Percentiles rank a stretch among this genome's conserved stretches.
Evolutionary conservation across 2,797 vertebrate species (phyloP).

Genomic region (Malacoraja senta): DNA sequence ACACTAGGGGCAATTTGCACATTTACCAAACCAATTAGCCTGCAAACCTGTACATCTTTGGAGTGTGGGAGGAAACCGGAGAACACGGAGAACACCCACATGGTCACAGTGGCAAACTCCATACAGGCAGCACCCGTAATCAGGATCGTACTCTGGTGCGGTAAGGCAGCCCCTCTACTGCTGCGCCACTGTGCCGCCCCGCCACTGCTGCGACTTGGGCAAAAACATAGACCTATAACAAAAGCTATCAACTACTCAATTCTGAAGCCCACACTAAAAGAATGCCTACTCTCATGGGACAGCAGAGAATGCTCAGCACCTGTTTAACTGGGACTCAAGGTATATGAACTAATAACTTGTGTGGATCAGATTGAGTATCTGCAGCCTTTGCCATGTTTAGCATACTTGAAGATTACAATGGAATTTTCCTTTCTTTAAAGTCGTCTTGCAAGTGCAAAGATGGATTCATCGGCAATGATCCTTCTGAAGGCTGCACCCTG

Average conservation of each 20-base stretch:
- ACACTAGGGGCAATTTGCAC: no score
- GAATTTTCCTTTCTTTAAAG: constrained; percentile 47
- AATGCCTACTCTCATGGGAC: neutral
- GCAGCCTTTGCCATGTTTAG: neutral
- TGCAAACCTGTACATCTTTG: no score
- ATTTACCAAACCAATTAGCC: no score
- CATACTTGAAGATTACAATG: neutral
- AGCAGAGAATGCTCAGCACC: neutral
- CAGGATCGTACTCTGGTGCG: no score
- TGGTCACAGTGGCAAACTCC: no score
- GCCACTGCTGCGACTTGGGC: neutral
- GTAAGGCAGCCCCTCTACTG: no score
- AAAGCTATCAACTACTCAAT: neutral
- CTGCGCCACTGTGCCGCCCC: no score
- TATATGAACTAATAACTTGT: neutral
- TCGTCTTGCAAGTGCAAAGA: constrained; percentile 68
- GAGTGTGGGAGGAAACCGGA: no score
- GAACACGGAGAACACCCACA: no score
- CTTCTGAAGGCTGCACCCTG: constrained; percentile 56
- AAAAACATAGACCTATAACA: neutral
- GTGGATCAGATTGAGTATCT: neutral
- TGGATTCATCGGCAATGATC: constrained; percentile 54
- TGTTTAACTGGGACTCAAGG: neutral
- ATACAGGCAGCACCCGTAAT: no score
- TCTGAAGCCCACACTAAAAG: no score